Percentiles rank a stretch among this genome's conserved stretches.
Conservation (phyloP, 2,113 vertebrate species). For the Pterophyllum scalare region DNA sequence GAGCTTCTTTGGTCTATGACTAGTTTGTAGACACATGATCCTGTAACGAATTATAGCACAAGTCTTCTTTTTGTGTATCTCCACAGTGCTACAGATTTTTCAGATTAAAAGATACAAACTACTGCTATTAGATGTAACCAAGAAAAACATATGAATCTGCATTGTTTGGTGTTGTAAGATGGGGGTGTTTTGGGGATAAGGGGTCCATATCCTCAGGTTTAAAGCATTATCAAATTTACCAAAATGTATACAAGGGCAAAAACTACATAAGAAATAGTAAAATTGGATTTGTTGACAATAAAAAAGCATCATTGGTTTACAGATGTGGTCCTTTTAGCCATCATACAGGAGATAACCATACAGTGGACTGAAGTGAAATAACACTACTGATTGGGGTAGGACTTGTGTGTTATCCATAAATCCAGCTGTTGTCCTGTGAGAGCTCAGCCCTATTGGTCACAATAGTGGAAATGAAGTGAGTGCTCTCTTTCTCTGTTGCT, state of each 20-base stretch:
- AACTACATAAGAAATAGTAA: constrained; percentile 27
- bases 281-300: constrained; percentile 62
- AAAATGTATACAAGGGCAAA: constrained; percentile 56
- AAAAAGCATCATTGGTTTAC: constrained; percentile 39
- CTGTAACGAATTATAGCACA: constrained; percentile 80
- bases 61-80: constrained; percentile 72
- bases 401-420: constrained; percentile 66
- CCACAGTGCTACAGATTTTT: constrained; percentile 72
- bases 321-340: constrained; percentile 56
- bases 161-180: constrained; percentile 80
- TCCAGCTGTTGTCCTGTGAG: constrained; percentile 69
- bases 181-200: constrained; percentile 76
- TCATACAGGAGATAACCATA: constrained; percentile 54
- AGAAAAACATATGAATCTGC: constrained; percentile 57
- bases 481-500: constrained; percentile 69
- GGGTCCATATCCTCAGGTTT: constrained; percentile 79
- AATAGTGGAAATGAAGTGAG: constrained; percentile 69
- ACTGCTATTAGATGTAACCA: constrained; percentile 62
- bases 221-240: constrained; percentile 61
- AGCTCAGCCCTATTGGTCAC: constrained; percentile 68
- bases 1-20: constrained; percentile 52
- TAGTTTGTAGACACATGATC: constrained; percentile 62
- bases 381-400: constrained; percentile 76
- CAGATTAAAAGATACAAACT: constrained; percentile 60
- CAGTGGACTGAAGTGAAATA: constrained; percentile 63